phyloP scores from a whole-genome alignment of 2,113 vertebrate genomes.

The Plecturocebus donacophilus region DNA sequence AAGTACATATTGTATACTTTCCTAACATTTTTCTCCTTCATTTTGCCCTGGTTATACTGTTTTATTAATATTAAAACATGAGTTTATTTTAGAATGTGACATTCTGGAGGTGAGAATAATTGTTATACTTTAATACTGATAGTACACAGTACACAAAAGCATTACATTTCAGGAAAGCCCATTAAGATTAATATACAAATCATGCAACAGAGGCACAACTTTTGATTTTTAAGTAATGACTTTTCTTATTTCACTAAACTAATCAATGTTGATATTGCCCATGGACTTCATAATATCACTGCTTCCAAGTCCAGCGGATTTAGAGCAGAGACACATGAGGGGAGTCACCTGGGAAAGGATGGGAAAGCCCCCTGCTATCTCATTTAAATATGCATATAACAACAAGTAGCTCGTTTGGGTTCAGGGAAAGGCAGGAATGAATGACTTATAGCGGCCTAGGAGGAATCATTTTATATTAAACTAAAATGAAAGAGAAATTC shows the following conservation, averaged over 20 bases:
- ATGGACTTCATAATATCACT: background rate
- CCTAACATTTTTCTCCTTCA: background rate
- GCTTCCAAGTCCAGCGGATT: background rate
- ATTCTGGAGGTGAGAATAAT: background rate
- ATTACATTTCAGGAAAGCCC: background rate
- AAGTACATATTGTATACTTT: background rate
- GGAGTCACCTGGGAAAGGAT: background rate
- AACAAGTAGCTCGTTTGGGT: background rate
- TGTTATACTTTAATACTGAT: background rate
- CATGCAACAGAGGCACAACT: background rate
- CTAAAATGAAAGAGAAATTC: background rate
- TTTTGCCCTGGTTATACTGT: background rate
- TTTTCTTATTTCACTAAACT: background rate
- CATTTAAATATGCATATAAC: background rate
- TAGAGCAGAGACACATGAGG: background rate
- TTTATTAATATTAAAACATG: background rate
- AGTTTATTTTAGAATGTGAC: background rate
- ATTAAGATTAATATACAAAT: background rate
- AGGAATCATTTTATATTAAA: background rate
- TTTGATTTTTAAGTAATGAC: background rate
- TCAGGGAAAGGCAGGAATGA: background rate
- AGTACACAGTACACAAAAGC: background rate
- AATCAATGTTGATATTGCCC: background rate
- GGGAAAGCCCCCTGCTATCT: background rate
- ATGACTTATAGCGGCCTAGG: background rate